Percentiles rank a stretch among this genome's conserved stretches.
Conservation (phyloP, 2,888 invertebrate genomes). For the Rotaria sp. region DNA sequence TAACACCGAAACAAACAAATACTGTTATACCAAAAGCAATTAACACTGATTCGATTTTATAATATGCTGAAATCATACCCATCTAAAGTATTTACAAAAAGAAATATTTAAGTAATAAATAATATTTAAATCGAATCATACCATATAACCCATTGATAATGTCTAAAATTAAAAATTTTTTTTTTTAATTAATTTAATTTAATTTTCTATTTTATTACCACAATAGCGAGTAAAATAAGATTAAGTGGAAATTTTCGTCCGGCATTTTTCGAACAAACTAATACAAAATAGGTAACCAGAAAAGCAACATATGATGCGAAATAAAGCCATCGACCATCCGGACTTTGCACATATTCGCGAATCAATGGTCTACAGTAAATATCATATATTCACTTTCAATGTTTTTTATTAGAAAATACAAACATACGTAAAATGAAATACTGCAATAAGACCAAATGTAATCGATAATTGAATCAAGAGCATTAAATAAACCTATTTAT, state of each 20-base stretch:
- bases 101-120: too few relatives aligned
- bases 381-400: not conserved
- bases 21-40: constrained; percentile 38
- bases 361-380: constrained; percentile 26
- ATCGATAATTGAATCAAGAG: too few relatives aligned
- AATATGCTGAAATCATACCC: too few relatives aligned
- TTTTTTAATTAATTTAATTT: not conserved
- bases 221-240: constrained; percentile 17
- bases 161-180: constrained; percentile 30
- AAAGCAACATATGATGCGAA: constrained; percentile 27
- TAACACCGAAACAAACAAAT: constrained; percentile 31
- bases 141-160: constrained; percentile 34
- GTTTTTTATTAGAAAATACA: not conserved
- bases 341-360: not conserved
- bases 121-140: not conserved
- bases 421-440: too few relatives aligned
- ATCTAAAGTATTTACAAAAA: too few relatives aligned
- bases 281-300: not conserved
- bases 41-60: constrained; percentile 35
- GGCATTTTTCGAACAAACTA: not conserved
- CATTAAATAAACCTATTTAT: too few relatives aligned
- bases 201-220: constrained; percentile 23
- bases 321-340: constrained; percentile 19
- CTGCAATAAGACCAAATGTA: too few relatives aligned
- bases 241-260: constrained; percentile 33